Percentiles rank a stretch among this genome's conserved stretches.
Conservation (phyloP, 2,113 vertebrate genomes). For the Heliornis fulica region DNA sequence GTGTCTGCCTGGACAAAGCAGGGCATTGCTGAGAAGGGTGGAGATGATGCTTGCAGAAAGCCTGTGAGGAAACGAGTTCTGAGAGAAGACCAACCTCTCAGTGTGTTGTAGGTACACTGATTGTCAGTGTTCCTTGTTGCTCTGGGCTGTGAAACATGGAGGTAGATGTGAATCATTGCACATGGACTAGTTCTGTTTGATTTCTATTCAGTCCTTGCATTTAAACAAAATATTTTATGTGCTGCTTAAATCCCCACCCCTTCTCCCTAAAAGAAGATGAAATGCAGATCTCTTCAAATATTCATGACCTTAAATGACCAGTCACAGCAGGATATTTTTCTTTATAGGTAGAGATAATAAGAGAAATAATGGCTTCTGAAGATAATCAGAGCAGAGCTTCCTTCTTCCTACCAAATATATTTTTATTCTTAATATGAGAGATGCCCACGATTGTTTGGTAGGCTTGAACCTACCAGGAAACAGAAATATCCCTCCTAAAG, state of each 20-base stretch:
- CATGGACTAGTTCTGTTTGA: not conserved
- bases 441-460: not conserved
- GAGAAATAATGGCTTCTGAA: not conserved
- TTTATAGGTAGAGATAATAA: conserved; percentile 5
- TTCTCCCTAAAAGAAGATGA: not conserved
- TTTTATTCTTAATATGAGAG: not conserved
- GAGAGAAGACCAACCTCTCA: not conserved
- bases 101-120: not conserved
- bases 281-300: conserved; percentile 32
- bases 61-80: not conserved
- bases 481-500: not conserved
- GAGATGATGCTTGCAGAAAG: not conserved
- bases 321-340: not conserved
- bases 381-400: conserved; percentile 1
- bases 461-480: not conserved
- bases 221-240: not conserved
- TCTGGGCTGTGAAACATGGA: not conserved
- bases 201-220: not conserved
- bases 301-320: conserved; percentile 11
- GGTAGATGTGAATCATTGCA: not conserved
- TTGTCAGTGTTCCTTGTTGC: too few species aligned
- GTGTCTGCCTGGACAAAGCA: not conserved
- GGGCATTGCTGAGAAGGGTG: not conserved
- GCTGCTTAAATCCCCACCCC: not conserved
- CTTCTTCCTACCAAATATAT: conserved; percentile 35